Base-by-base conservation (phyloP, 2,888 invertebrate species). In the Cryptocephalus moraei region DNA sequence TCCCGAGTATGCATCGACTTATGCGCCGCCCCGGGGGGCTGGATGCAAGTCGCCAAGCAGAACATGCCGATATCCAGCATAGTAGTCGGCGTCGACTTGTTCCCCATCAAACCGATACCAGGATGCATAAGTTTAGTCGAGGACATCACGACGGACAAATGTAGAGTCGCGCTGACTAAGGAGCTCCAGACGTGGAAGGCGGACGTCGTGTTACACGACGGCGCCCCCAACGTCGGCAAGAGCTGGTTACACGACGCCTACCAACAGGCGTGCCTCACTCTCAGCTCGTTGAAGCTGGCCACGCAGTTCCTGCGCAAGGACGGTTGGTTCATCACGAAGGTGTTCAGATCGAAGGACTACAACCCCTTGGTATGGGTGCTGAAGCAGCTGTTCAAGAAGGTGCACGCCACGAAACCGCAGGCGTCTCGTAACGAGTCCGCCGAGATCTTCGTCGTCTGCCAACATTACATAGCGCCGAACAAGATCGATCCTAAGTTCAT, bases 241-340 rank as follows among this genome's bases (percentile, higher is more conserved):
- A 96, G 93, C 69, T 99, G 99, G 99, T 72, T 93, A 8, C 91
- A 91, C 66, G 99, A 99, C 78, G 93, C 99, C 0, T 99, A 92
- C 67, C 87, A 91, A 62, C 99, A 99, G 73, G 82, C 87, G 9
- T 84, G 87, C 58, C 74, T 97, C 11, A 92, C 95, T 1, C 74
- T 99, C n/a, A 86, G 87, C 62, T 93, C 99, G 1, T 69, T 97
- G 41, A 95, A 94, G 71, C 67, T 99, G 52, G 91, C 96, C 0
- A 87, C 92, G 10, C 81, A 90, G 56, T 91, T 97, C 64, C 72
- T 99, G 34, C 77, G 83, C 49, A 80, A 84, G 57, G 95, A 94
- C 34, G 99, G 99, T 43, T 94, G 91, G 87, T 99, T 99, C 74
- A 81, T 99, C 0, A 97, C 99, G 0, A 99, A 99, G 77, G 87